These are phyloP conservation scores for Panurus biarmicus DNA, from an alignment of 2,113 vertebrate species.

Conservation along the genomic window DNA sequence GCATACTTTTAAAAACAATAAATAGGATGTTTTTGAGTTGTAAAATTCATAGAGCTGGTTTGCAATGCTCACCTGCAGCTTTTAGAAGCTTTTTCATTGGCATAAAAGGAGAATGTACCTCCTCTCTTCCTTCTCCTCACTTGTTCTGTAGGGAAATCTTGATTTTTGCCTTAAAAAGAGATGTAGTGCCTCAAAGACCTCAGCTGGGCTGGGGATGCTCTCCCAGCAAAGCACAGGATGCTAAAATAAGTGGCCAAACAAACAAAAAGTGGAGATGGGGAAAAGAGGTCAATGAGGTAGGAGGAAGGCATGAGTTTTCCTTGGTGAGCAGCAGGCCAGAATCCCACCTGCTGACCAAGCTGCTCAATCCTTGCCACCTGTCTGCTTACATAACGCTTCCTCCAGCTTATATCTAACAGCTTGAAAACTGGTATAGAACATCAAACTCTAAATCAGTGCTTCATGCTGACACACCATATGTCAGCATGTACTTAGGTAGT, in stretches of 20 bases:
- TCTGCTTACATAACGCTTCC: neutral
- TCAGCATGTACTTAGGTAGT: neutral
- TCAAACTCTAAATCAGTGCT: neutral
- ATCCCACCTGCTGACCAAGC: slow-evolving; percentile 9
- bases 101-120: neutral
- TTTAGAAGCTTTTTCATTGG: neutral
- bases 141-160: neutral
- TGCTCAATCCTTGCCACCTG: slow-evolving; percentile 7
- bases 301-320: neutral
- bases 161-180: neutral
- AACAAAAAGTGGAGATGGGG: neutral
- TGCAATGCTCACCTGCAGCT: neutral
- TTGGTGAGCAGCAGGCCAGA: neutral
- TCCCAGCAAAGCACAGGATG: neutral
- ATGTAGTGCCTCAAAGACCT: neutral
- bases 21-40: neutral
- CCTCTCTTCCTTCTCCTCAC: neutral
- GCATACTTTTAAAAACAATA: neutral
- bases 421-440: neutral
- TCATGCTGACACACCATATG: slow-evolving; percentile 26
- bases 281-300: neutral
- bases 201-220: neutral
- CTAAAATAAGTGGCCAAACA: neutral
- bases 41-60: neutral
- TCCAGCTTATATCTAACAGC: neutral